Conservation (phyloP, 2,797 vertebrate species). For the Lithobates sylvaticus region DNA sequence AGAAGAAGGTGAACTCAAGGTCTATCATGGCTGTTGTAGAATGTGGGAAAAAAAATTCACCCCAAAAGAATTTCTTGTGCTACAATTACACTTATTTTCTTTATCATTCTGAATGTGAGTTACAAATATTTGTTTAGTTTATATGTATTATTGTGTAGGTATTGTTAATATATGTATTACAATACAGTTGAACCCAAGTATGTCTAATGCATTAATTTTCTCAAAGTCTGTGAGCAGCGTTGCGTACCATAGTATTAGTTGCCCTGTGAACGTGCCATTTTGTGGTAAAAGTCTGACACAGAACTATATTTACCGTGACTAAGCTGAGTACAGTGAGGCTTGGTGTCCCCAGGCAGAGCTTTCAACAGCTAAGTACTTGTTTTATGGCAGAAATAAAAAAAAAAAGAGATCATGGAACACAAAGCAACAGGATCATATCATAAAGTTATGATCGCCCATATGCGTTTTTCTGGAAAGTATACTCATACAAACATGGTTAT, state of each 20-base stretch:
- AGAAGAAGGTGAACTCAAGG: too few species aligned
- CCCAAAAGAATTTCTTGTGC: too few species aligned
- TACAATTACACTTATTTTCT: too few species aligned
- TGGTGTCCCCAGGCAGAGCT: conserved; percentile 24
- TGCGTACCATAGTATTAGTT: neutral
- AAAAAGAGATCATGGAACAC: conserved; percentile 28
- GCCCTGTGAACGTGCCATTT: conserved; percentile 1
- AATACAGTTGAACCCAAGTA: neutral
- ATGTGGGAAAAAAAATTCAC: too few species aligned
- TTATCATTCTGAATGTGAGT: too few species aligned
- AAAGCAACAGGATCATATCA: neutral
- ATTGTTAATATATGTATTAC: too few species aligned
- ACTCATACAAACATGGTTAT: too few species aligned
- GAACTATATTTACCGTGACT: conserved; percentile 22
- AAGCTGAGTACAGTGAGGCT: neutral
- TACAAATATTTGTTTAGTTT: too few species aligned
- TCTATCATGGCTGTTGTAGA: too few species aligned
- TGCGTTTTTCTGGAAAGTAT: too few species aligned
- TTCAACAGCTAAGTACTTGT: conserved; percentile 38
- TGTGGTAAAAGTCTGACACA: conserved; percentile 8
- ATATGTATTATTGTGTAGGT: too few species aligned
- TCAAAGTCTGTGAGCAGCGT: neutral
- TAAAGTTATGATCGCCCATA: too few species aligned
- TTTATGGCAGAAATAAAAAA: neutral
- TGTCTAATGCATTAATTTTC: neutral